phyloP scores from a whole-genome alignment of 2,888 invertebrate species.

The Polymixis flavicincta region DNA sequence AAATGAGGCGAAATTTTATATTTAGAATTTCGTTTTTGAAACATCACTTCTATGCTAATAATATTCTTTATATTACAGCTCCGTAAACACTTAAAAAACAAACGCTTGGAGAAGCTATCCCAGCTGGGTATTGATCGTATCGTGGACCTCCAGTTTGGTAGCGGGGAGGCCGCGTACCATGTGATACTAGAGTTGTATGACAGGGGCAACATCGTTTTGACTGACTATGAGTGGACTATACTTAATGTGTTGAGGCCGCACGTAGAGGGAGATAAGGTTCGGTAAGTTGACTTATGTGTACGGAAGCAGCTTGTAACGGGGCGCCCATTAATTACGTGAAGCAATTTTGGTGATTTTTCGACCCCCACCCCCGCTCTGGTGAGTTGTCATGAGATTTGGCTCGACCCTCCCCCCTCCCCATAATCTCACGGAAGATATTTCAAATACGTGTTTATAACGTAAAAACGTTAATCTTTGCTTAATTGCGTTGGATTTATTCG shows the following conservation, averaged over 20 bases:
- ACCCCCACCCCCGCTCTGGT: no score
- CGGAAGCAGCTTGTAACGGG: neutral
- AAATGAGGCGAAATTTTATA: no score
- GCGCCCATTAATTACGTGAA: no score
- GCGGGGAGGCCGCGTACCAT: conserved; percentile 98
- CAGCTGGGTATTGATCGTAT: conserved; percentile 98
- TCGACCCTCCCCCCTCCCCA: no score
- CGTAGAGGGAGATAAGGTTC: conserved; percentile 96
- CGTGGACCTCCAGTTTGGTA: conserved; percentile 98
- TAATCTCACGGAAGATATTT: no score
- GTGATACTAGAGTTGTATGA: conserved; percentile 98
- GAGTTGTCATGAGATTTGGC: no score
- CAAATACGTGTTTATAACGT: no score
- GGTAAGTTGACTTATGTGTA: conserved; percentile 80
- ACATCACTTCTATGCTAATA: neutral
- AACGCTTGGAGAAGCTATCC: conserved; percentile 95
- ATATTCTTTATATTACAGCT: conserved; percentile 90
- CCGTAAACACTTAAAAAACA: conserved; percentile 98
- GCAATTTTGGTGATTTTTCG: no score
- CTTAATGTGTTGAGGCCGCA: conserved; percentile 98
- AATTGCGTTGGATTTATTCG: no score
- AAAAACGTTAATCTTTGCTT: no score
- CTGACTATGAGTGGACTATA: conserved; percentile 97
- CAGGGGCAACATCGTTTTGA: conserved; percentile 98
- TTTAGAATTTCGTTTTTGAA: neutral